These are phyloP conservation scores for Pristionchus maxplancki DNA, from an alignment of 2,888 invertebrate genomes.

Conservation along the genomic window DNA sequence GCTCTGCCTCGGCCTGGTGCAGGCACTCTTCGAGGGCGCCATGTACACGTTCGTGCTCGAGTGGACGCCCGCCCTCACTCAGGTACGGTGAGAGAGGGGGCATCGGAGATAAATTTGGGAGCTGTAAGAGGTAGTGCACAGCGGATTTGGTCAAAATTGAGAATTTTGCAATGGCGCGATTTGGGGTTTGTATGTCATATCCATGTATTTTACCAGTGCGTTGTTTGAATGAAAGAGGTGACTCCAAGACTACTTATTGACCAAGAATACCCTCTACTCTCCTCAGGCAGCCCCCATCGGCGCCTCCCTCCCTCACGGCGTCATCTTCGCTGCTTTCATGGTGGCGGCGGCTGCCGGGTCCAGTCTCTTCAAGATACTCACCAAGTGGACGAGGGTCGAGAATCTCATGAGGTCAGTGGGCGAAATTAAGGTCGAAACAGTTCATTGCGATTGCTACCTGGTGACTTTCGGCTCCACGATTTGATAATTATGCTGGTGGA, in stretches of 20 bases:
- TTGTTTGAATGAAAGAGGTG: too few relatives aligned
- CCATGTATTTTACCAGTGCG: too few relatives aligned
- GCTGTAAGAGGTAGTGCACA: background rate
- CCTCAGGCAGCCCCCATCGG: slow-evolving; percentile 57
- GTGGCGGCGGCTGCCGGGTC: slow-evolving; percentile 81
- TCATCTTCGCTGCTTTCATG: slow-evolving; percentile 81
- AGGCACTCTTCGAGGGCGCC: slow-evolving; percentile 81
- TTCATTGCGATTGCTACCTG: too few relatives aligned
- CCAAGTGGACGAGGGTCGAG: slow-evolving; percentile 61
- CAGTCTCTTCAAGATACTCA: slow-evolving; percentile 79
- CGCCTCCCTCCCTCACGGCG: slow-evolving; percentile 80
- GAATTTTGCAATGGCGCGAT: too few relatives aligned
- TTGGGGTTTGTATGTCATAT: too few relatives aligned
- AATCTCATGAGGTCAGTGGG: slow-evolving; percentile 44
- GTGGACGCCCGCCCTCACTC: slow-evolving; percentile 80
- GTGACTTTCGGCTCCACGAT: too few relatives aligned
- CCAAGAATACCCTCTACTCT: background rate
- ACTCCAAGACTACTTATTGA: background rate
- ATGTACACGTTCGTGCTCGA: slow-evolving; percentile 82
- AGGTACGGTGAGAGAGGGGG: slow-evolving; percentile 52
- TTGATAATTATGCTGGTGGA: too few relatives aligned
- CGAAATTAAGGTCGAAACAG: too few relatives aligned
- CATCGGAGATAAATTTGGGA: too few relatives aligned
- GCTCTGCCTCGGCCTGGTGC: slow-evolving; percentile 80
- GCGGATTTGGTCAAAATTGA: too few relatives aligned